Base-by-base conservation (phyloP, 2,888 invertebrate genomes). In the Caenorhabditis wallacei region DNA sequence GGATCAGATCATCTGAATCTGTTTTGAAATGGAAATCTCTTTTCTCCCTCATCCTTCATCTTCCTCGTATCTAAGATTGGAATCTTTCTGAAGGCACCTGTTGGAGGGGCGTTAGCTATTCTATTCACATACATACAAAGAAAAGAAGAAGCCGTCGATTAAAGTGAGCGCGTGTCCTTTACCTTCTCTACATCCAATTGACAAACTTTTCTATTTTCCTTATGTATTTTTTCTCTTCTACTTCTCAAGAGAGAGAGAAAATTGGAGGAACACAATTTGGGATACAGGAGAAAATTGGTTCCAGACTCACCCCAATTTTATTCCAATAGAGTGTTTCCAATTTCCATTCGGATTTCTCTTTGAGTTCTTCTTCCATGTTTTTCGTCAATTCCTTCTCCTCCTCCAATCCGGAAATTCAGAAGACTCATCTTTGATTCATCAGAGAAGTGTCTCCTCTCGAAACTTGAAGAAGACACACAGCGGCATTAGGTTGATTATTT, bases 401-500 rank as follows among this genome's bases (percentile, higher is more conserved):
- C 13, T n/a, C 22, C 24, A 11, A 20, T 54, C 64, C 61, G 53
- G 35, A 37, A 57, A 46, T 70, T 57, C 30, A 16, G 48, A 16
- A 56, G 20, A 1, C n/a, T 72, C 74, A 74, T 74, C 74, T 74
- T 64, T 74, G 72, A 54, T 72, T 59, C 53, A 51, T 43, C 26
- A 4, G 30, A 30, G 30, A 30, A 18, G n/a, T 16, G 37, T 51
- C 37, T 46, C 40, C n/a, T 13, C 30, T 30, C 30, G 48, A 63
- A 63, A 53, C 72, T 71, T 40, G 72, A 48, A 40, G 40, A 40
- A 40, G 40, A 53, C 30, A 30, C 30, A 40, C 24, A 8, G n/a
- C 20, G 37, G 51, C 72, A 72, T 72, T 72, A 63, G 72, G 63
- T 72, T 72, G 72, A 72, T 72, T 72, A 72, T 72, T 72, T 72